Evolutionary conservation across 2,797 vertebrate genomes (phyloP).

Genomic region (Chelonia mydas): DNA sequence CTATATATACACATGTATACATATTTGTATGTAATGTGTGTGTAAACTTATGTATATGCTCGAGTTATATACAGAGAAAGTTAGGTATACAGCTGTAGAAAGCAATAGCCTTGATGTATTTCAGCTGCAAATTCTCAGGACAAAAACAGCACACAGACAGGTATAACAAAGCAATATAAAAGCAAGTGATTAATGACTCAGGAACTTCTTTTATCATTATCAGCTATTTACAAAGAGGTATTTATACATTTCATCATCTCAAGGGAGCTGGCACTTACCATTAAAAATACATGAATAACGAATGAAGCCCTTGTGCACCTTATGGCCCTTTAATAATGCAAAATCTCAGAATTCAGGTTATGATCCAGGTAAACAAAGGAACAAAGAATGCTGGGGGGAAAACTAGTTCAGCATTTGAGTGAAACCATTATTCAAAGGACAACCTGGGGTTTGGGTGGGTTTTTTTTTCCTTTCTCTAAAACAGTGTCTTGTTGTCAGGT

Average conservation of each 20-base stretch:
- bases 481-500: slow-evolving; percentile 58
- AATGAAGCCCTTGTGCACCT: slow-evolving; percentile 73
- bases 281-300: slow-evolving; percentile 81
- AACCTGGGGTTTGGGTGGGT: fast-evolving
- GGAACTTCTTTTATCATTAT: slow-evolving; percentile 68
- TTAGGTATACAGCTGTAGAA: neutral
- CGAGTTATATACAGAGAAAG: neutral
- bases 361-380: slow-evolving; percentile 72
- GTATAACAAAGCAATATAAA: slow-evolving; percentile 69
- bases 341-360: slow-evolving; percentile 72
- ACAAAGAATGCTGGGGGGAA: neutral
- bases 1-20: neutral
- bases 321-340: slow-evolving; percentile 78
- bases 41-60: neutral
- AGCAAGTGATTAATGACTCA: slow-evolving; percentile 70
- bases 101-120: slow-evolving; percentile 54
- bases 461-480: slow-evolving; percentile 17
- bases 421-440: neutral
- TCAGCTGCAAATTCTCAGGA: slow-evolving; percentile 45
- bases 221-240: slow-evolving; percentile 76
- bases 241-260: slow-evolving; percentile 76
- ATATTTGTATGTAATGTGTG: neutral
- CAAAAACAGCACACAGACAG: slow-evolving; percentile 14
- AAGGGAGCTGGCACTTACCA: slow-evolving; percentile 76
- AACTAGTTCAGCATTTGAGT: neutral